Base-by-base conservation (phyloP, 2,888 invertebrate genomes). In the Agrotis ipsilon region DNA sequence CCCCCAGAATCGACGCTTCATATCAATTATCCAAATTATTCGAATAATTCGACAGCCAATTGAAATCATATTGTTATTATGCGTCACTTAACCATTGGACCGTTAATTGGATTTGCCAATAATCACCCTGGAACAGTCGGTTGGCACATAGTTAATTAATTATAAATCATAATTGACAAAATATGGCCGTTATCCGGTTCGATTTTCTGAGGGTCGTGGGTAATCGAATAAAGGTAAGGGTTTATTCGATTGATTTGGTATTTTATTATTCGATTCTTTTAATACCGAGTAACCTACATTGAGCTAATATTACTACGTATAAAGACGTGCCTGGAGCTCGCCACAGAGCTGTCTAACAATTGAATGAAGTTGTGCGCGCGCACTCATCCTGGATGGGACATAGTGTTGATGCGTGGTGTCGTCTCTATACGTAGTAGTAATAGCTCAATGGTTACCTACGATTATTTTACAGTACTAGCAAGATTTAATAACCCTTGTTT, bases 21-120 rank as follows among this genome's bases (percentile, higher is more conserved):
- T 66, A 74, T 79, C 68, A 76, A 81, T 73, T 70, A 75, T 85
- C 72, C 73, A 69, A 76, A 85, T 85, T 80, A 73, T 68, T 68
- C 69, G 60, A 76, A 85, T 85, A 80, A 73, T 68, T 68, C 69
- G 60, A 55, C 70, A 71, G 72, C 46, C 74, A 78, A 80, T 83
- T 83, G 79, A 78, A 83, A 81, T 81, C 78, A 78, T 79, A 84
- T 78, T 81, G 79, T 70, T 73, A 78, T 82, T 65, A 81, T 75
- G 75, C 74, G 75, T 66, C 84, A 78, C 71, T 82, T 78, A 80
- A 80, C 75, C 68, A 75, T 75, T 70, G 68, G 70, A 65, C 46
- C 60, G 72, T 75, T 87, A 86, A 88, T 88, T 82, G 80, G 83
- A 84, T 89, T 87, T 83, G 82, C 79, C 72, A 83, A 85, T 87